Conservation (phyloP, 2,888 invertebrate species). For the Caenorhabditis becei region DNA sequence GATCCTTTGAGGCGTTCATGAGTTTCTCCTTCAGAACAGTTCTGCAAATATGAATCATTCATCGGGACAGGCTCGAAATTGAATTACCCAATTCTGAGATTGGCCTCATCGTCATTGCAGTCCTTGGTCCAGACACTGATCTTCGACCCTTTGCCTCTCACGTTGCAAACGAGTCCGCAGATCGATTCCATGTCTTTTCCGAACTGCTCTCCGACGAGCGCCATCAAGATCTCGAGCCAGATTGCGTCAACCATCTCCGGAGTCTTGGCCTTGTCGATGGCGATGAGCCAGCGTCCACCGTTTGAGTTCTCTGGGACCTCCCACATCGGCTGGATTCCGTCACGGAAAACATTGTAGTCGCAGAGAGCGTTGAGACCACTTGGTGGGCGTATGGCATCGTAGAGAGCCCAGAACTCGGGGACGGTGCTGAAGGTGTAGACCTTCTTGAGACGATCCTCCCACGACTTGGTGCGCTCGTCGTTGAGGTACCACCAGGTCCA, state of each 20-base stretch:
- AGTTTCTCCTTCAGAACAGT: constrained; percentile 48
- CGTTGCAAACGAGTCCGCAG: constrained; percentile 88
- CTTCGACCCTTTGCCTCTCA: constrained; percentile 92
- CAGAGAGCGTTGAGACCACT: constrained; percentile 70
- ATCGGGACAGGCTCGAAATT: background rate
- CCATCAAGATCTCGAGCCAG: constrained; percentile 85
- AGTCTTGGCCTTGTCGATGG: constrained; percentile 64
- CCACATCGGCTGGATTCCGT: constrained; percentile 84
- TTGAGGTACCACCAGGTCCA: constrained; percentile 72
- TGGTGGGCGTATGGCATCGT: constrained; percentile 88
- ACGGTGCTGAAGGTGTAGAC: constrained; percentile 95
- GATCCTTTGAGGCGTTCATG: constrained; percentile 29
- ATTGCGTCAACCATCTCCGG: constrained; percentile 73
- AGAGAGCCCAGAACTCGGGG: constrained; percentile 98
- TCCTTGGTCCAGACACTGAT: constrained; percentile 94
- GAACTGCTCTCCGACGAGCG: constrained; percentile 96
- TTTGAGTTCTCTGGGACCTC: constrained; percentile 83
- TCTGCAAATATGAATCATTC: constrained; percentile 62
- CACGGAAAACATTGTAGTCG: constrained; percentile 82
- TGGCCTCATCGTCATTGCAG: constrained; percentile 86
- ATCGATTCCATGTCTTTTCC: constrained; percentile 87
- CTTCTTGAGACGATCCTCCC: constrained; percentile 95
- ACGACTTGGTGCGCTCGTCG: constrained; percentile 84
- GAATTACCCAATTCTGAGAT: constrained; percentile 75
- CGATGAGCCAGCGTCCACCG: constrained; percentile 84